These are phyloP conservation scores for Tolypeutes matacus DNA, from an alignment of 2,797 vertebrate genomes.

Conservation along the genomic window DNA sequence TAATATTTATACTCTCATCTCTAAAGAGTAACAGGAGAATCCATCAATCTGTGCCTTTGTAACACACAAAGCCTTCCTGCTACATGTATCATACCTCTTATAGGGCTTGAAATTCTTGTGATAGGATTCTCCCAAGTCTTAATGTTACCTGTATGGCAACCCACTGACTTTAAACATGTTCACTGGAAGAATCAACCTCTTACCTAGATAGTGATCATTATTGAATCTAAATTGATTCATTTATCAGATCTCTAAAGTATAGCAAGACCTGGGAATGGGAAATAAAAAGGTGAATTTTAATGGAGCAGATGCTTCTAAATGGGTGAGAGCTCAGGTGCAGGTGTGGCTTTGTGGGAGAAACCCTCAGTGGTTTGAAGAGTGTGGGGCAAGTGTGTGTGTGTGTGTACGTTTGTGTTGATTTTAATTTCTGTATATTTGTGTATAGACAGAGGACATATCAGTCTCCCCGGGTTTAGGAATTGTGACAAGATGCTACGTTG, in stretches of 20 bases:
- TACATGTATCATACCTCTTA: not conserved
- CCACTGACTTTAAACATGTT: slow-evolving; percentile 16
- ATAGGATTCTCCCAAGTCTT: not conserved
- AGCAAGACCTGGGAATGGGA: not conserved
- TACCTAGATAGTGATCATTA: not conserved
- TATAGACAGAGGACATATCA: not conserved
- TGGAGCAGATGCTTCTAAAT: not conserved
- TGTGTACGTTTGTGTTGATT: not conserved
- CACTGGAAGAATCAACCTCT: not conserved
- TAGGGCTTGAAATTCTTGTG: not conserved
- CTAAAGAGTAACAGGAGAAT: not conserved
- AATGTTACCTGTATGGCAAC: not conserved
- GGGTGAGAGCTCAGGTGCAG: too few species aligned
- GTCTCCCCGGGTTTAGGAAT: not conserved
- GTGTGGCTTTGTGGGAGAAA: too few species aligned
- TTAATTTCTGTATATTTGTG: not conserved
- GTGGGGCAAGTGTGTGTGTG: not conserved
- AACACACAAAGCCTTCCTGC: not conserved
- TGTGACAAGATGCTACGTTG: not conserved
- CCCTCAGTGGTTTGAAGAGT: not conserved
- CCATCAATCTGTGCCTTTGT: not conserved
- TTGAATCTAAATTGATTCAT: not conserved
- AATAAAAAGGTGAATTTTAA: not conserved
- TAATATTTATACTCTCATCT: not conserved
- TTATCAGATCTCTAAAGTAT: not conserved